phyloP scores from a whole-genome alignment of 2,888 invertebrate genomes.

The Coenonympha glycerion region DNA sequence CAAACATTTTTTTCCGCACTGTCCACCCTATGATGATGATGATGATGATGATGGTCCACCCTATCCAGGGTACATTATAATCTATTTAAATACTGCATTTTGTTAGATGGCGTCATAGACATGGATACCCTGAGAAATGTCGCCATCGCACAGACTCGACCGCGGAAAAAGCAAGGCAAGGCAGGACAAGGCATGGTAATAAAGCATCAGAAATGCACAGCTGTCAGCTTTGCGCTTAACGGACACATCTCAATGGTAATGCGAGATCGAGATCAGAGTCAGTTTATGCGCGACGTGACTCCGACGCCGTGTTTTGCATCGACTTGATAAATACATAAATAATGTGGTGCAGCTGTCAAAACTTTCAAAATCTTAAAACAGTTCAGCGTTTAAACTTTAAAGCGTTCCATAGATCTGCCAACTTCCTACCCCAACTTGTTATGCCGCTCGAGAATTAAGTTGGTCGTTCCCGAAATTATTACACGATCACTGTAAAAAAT shows the following conservation, averaged over 20 bases:
- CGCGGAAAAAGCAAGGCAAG: no score
- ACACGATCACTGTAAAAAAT: no score
- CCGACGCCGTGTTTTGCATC: slow-evolving; percentile 33
- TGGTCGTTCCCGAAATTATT: no score
- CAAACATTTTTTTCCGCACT: no score
- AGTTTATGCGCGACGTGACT: slow-evolving; percentile 39
- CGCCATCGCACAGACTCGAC: slow-evolving; percentile 18
- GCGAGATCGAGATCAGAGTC: slow-evolving; percentile 36
- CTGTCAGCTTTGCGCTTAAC: slow-evolving; percentile 38
- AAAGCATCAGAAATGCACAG: slow-evolving; percentile 28
- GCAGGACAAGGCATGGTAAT: slow-evolving; percentile 18
- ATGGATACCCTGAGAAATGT: slow-evolving; percentile 13
- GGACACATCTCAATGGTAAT: slow-evolving; percentile 39
- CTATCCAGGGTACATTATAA: no score
- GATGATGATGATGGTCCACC: no score
- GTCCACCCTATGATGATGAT: no score
- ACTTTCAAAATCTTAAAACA: slow-evolving; percentile 29
- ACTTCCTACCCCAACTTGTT: neutral
- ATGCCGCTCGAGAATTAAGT: no score
- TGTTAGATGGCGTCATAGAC: no score
- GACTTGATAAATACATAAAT: slow-evolving; percentile 36
- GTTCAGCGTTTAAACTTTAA: neutral
- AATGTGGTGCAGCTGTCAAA: slow-evolving; percentile 34
- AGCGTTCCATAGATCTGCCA: neutral
- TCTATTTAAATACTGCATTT: no score